These are phyloP conservation scores for Microdon myrmicae DNA, from an alignment of 2,888 invertebrate species.

Conservation along the genomic window DNA sequence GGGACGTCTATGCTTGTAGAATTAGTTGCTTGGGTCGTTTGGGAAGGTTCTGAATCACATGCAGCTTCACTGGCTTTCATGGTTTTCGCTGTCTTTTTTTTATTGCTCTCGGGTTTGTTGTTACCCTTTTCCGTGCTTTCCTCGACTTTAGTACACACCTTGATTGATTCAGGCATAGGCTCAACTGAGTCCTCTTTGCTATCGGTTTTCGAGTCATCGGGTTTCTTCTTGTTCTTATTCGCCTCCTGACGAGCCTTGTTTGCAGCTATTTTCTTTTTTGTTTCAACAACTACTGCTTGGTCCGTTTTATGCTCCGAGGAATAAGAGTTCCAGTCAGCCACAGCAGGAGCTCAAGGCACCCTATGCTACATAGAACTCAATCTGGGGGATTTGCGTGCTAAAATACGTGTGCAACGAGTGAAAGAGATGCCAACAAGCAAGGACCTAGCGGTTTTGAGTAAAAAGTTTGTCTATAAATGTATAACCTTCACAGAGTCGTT, in stretches of 20 bases:
- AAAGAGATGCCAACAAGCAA: too few relatives aligned
- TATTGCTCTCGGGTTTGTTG: slow-evolving; percentile 10
- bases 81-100: slow-evolving; percentile 19
- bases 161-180: neutral
- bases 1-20: neutral
- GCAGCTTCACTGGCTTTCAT: neutral
- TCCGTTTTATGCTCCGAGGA: slow-evolving; percentile 21
- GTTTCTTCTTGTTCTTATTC: slow-evolving; percentile 51
- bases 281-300: slow-evolving; percentile 30
- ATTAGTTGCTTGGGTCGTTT: too few relatives aligned
- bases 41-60: too few relatives aligned
- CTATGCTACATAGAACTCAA: too few relatives aligned
- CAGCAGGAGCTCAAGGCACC: too few relatives aligned
- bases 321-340: too few relatives aligned
- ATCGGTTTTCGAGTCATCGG: slow-evolving; percentile 51
- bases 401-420: too few relatives aligned
- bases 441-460: too few relatives aligned
- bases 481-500: too few relatives aligned
- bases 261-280: slow-evolving; percentile 50
- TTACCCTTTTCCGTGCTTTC: neutral
- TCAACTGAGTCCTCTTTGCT: slow-evolving; percentile 5
- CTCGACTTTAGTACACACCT: neutral
- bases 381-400: too few relatives aligned
- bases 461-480: too few relatives aligned
- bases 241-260: slow-evolving; percentile 52